phyloP scores from a whole-genome alignment of 2,113 vertebrate genomes.

The Eulemur macaco region DNA sequence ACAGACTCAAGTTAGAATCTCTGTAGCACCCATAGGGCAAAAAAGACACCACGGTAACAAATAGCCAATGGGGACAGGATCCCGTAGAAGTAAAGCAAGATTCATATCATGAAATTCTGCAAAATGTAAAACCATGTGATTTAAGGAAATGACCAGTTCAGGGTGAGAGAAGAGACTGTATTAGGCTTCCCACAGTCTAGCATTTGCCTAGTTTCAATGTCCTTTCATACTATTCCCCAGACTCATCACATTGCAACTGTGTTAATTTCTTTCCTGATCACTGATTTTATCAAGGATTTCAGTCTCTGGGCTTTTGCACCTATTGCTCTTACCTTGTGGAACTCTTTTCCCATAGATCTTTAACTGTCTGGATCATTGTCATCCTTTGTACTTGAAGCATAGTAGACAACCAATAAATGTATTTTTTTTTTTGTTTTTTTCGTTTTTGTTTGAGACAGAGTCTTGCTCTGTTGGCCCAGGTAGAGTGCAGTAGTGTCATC shows the following conservation, averaged over 20 bases:
- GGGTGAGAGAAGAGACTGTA: not conserved
- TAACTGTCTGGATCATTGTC: not conserved
- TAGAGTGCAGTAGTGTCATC: too few species aligned
- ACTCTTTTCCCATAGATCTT: conserved; percentile 7
- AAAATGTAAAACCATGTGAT: not conserved
- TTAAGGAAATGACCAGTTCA: not conserved
- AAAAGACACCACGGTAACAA: not conserved
- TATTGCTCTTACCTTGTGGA: not conserved
- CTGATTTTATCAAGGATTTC: not conserved
- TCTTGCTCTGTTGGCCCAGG: too few species aligned
- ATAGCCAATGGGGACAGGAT: not conserved
- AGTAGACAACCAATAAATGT: not conserved
- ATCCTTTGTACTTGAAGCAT: not conserved
- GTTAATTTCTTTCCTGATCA: not conserved
- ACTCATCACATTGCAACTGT: not conserved
- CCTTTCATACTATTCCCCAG: not conserved
- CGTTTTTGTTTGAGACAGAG: too few species aligned
- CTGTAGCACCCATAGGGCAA: not conserved
- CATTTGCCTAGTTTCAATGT: not conserved
- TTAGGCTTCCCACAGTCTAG: not conserved
- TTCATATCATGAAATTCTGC: not conserved
- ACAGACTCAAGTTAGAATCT: not conserved
- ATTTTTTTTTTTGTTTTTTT: not conserved
- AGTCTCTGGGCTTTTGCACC: not conserved
- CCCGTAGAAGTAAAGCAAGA: not conserved